Percentiles rank a stretch among this genome's conserved stretches.
Evolutionary conservation across 2,113 vertebrate genomes (phyloP).

Genomic region (Tragelaphus scriptus): DNA sequence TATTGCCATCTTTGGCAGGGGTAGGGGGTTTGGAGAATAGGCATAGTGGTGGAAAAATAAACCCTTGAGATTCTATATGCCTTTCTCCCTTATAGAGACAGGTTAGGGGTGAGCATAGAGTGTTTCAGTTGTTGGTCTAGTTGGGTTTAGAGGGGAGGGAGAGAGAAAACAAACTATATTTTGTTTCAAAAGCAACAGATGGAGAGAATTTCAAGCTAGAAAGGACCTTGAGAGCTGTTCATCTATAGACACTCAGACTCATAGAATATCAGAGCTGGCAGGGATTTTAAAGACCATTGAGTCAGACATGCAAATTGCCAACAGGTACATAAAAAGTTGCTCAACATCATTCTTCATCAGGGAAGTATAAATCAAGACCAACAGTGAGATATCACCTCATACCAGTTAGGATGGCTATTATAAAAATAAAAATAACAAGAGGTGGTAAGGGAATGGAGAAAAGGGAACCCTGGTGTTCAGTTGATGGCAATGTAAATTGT

Average conservation of each 20-base stretch:
- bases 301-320: neutral
- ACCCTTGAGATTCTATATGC: neutral
- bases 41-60: neutral
- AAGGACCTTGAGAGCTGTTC: neutral
- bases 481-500: neutral
- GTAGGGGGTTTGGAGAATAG: neutral
- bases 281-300: neutral
- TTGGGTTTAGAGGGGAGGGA: neutral
- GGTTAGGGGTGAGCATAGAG: neutral
- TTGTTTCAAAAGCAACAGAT: neutral
- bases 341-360: neutral
- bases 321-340: neutral
- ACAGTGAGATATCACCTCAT: neutral
- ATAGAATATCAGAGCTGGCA: neutral
- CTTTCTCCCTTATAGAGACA: neutral
- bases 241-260: neutral
- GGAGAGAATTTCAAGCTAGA: neutral
- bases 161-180: neutral
- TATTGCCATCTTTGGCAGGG: slow-evolving; percentile 8
- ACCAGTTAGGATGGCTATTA: neutral
- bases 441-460: neutral
- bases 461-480: neutral
- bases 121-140: neutral
- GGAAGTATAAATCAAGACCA: neutral
- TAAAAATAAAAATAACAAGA: neutral